Conservation (phyloP, 2,113 vertebrate species). For the Xiphophorus hellerii region DNA sequence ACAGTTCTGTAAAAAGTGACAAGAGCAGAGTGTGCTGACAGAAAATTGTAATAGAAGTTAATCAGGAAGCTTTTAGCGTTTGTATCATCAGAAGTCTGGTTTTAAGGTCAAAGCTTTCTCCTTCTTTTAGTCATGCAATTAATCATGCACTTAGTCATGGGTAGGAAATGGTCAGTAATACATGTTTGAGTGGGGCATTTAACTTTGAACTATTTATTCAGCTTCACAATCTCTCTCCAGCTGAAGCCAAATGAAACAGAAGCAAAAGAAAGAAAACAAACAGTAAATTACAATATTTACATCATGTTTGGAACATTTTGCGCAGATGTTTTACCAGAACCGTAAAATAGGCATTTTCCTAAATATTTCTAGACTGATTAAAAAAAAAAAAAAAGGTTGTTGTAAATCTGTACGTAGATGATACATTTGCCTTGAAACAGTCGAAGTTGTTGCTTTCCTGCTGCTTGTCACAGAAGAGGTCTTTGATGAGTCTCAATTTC, state of each 20-base stretch:
- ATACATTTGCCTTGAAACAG: constrained; percentile 35
- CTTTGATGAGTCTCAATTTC: constrained; percentile 69
- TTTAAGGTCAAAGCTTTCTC: constrained; percentile 21
- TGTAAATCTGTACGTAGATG: constrained; percentile 14
- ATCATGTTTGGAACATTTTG: neutral
- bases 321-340: neutral
- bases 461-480: constrained; percentile 38
- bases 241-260: neutral
- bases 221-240: neutral
- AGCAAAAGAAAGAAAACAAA: neutral
- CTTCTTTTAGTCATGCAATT: neutral
- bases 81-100: neutral
- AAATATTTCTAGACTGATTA: neutral
- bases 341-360: neutral
- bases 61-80: neutral
- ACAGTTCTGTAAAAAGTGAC: neutral
- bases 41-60: neutral
- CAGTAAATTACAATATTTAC: neutral
- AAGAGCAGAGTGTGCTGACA: neutral
- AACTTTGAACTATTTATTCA: neutral
- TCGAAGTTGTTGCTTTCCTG: constrained; percentile 11
- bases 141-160: neutral
- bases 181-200: neutral
- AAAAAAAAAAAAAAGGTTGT: neutral
- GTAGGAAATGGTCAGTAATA: neutral